Evolutionary conservation across 2,888 invertebrate genomes (phyloP).

Genomic region (Lordiphosa andalusiaca): DNA sequence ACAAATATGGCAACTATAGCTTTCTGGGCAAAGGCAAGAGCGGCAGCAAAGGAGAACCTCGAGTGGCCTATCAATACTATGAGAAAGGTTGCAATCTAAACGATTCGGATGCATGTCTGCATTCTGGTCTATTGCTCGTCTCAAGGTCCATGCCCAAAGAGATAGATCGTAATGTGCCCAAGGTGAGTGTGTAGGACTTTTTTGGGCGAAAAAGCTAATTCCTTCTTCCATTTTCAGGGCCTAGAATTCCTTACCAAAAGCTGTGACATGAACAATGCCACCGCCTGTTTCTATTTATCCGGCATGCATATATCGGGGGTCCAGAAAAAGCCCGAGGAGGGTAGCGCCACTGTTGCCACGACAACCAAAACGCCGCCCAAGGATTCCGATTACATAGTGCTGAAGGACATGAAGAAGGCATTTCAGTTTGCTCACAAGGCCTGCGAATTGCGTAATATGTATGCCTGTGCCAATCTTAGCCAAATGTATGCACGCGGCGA

Average conservation of each 20-base stretch:
- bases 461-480: conserved; percentile 94
- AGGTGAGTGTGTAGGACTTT: conserved; percentile 78
- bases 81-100: conserved; percentile 89
- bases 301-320: conserved; percentile 90
- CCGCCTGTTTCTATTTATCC: conserved; percentile 90
- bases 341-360: neutral
- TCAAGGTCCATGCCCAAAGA: conserved; percentile 82
- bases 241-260: conserved; percentile 83
- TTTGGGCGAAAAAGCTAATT: no score
- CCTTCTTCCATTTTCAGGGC: conserved; percentile 77
- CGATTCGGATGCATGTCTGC: conserved; percentile 87
- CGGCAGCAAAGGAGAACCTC: conserved; percentile 82
- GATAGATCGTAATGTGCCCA: conserved; percentile 83
- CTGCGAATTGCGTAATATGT: conserved; percentile 91
- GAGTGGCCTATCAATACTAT: conserved; percentile 86
- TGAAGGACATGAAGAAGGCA: conserved; percentile 88
- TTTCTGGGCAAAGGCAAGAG: conserved; percentile 84
- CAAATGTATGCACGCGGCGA: conserved; percentile 93
- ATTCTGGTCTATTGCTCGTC: conserved; percentile 87
- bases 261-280: conserved; percentile 83
- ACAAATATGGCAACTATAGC: conserved; percentile 90
- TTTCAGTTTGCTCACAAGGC: conserved; percentile 88
- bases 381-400: conserved; percentile 82
- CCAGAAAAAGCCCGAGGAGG: conserved; percentile 82
- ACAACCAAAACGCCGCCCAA: conserved; percentile 36